These are phyloP conservation scores for Pterophyllum scalare DNA, from an alignment of 2,113 vertebrate species.

Conservation along the genomic window DNA sequence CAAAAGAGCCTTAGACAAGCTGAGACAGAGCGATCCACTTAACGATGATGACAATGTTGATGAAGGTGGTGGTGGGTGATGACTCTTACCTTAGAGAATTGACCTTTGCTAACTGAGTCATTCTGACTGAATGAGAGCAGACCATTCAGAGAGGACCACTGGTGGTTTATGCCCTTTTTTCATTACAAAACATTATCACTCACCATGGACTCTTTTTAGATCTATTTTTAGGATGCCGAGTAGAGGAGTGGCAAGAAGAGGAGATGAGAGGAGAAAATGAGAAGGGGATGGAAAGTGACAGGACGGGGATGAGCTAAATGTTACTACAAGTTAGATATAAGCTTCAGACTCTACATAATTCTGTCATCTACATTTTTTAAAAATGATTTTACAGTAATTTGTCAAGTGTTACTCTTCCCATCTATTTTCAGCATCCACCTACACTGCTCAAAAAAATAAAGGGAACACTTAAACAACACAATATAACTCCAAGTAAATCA, in stretches of 20 bases:
- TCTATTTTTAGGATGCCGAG: slow-evolving; percentile 27
- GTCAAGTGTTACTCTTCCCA: not conserved
- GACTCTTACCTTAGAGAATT: slow-evolving; percentile 38
- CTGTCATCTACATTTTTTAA: not conserved
- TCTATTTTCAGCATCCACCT: not conserved
- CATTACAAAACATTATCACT: slow-evolving; percentile 38
- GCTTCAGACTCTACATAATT: not conserved
- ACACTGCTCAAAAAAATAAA: no score
- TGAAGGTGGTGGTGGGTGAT: not conserved
- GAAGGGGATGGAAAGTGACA: slow-evolving; percentile 1
- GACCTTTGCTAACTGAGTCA: slow-evolving; percentile 42
- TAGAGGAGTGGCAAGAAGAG: not conserved
- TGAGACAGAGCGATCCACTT: slow-evolving; percentile 5
- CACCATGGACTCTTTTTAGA: slow-evolving; percentile 1
- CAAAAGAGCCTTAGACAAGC: slow-evolving; percentile 4
- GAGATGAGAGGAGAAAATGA: not conserved
- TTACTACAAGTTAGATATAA: slow-evolving; percentile 7
- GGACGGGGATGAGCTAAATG: slow-evolving; percentile 5
- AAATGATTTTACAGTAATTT: not conserved
- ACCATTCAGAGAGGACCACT: slow-evolving; percentile 16
- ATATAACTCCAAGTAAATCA: no score
- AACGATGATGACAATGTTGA: slow-evolving; percentile 4
- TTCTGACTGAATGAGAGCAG: slow-evolving; percentile 31
- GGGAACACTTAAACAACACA: no score
- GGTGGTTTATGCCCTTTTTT: slow-evolving; percentile 38